These are phyloP conservation scores for Microchrysa polita DNA, from an alignment of 2,888 invertebrate species.

Conservation along the genomic window DNA sequence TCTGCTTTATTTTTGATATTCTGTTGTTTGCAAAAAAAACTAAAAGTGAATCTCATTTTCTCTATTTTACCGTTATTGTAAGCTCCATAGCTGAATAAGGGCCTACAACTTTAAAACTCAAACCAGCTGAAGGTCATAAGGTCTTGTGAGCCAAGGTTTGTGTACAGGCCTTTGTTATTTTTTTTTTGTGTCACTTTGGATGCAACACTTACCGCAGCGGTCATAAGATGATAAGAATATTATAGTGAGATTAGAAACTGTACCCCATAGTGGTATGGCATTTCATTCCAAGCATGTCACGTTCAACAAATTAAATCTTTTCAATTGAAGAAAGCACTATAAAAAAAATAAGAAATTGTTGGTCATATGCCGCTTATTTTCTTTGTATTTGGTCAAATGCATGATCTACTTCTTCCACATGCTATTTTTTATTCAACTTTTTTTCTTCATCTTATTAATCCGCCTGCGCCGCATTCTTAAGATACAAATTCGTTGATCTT, in stretches of 20 bases:
- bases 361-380: constrained; percentile 21
- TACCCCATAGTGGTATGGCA: constrained; percentile 6
- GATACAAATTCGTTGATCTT: constrained; percentile 34
- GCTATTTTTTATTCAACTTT: neutral
- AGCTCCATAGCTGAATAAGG: neutral
- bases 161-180: constrained; percentile 12
- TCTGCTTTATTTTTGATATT: too few species aligned
- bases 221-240: neutral
- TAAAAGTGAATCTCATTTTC: too few species aligned
- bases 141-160: constrained; percentile 11
- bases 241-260: neutral
- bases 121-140: constrained; percentile 28
- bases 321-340: constrained; percentile 14
- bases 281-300: constrained; percentile 47
- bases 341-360: constrained; percentile 35
- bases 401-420: constrained; percentile 19
- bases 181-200: neutral
- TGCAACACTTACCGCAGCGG: neutral
- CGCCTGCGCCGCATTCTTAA: neutral
- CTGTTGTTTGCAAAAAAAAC: too few species aligned
- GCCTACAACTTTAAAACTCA: neutral
- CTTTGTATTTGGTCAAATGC: constrained; percentile 5
- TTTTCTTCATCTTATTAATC: neutral
- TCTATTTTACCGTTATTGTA: too few species aligned
- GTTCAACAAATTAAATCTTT: constrained; percentile 49